Evolutionary conservation across 2,113 vertebrate species (phyloP), one percentile per base, ranked within the genome.

Genomic region (Ameiurus melas): DNA sequence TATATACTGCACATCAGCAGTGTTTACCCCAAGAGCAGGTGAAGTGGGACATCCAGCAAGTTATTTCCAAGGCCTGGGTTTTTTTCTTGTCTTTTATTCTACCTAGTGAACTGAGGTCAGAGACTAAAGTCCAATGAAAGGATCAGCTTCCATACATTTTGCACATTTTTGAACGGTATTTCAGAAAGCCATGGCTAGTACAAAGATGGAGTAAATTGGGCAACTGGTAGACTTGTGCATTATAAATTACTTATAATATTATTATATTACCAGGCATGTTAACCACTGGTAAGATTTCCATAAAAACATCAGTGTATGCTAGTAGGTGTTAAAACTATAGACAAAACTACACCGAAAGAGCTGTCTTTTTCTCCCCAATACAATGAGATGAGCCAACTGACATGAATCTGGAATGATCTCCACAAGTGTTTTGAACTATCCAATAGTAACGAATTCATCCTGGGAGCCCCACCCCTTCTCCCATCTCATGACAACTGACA

Each of bases 1-100:
- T 91, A 86, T 83, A 88, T 62, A 89, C 85, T 71, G 82, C 88
- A 86, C 83, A 75, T 79, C 83, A 87, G 85, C 39, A 87, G 57
- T 60, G 64, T 87, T 84, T 53, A 27, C 88, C 70, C 60, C n/a
- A 73, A 87, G 78, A 83, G 88, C 83, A 64, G 19, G 60, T 77
- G 39, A 78, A 87, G 81, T 87, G 90, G 79, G 89, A 75, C 77
- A 80, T 51, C 83, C 84, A 75, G 86, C 83, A 53, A 82, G 82
- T 68, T 83, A 89, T 89, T 86, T 85, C 71, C 71, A 86, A n/a
- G 36, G 12, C 78, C 51, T 84, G 20, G 30, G 30, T 78, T 39
- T 22, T n/a, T 39, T 39, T 60, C 16, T 47, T 62, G 19, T 73
- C n/a, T 84, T 89, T 89, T 89, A 87, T 90, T 87, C 81, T 87